Evolutionary conservation across 1,140 invertebrate species (phyloP).

Genomic region (Drosophila mayri): DNA sequence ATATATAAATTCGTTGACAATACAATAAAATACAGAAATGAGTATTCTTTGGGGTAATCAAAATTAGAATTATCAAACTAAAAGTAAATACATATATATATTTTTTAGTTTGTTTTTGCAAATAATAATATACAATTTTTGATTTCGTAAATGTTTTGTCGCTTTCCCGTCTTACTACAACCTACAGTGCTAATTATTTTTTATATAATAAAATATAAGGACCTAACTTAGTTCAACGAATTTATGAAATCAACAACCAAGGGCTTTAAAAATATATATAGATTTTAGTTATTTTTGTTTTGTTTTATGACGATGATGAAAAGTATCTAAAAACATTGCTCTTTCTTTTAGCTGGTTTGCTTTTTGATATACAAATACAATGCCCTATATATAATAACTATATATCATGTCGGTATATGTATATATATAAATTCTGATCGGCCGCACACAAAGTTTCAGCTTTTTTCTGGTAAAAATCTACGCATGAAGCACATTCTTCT

Average conservation of each 20-base stretch:
- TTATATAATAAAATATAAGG: constrained; percentile 51
- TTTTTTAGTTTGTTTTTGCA: constrained; percentile 33
- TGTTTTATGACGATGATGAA: constrained; percentile 36
- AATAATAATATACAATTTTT: constrained; percentile 59
- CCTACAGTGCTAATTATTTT: constrained; percentile 62
- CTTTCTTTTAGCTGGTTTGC: constrained; percentile 40
- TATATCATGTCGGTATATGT: constrained; percentile 57
- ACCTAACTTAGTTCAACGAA: constrained; percentile 52
- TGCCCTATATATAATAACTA: constrained; percentile 72
- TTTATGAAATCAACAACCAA: constrained; percentile 44
- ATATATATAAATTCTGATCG: constrained; percentile 75
- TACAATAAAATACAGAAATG: constrained; percentile 65
- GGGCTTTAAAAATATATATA: constrained; percentile 19
- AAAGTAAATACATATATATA: constrained; percentile 29
- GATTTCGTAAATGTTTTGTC: constrained; percentile 31
- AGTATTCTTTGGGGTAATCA: constrained; percentile 74
- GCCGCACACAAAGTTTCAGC: constrained; percentile 79
- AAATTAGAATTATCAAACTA: constrained; percentile 44
- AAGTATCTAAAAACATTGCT: constrained; percentile 75
- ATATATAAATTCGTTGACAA: constrained; percentile 75
- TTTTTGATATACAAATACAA: constrained; percentile 78
- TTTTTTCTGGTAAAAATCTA: constrained; percentile 80
- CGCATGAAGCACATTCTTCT: constrained; percentile 70
- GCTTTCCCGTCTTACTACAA: constrained; percentile 35
- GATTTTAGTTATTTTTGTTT: neutral